phyloP scores from a whole-genome alignment of 2,797 vertebrate genomes.

The Craterocephalus amniculus region DNA sequence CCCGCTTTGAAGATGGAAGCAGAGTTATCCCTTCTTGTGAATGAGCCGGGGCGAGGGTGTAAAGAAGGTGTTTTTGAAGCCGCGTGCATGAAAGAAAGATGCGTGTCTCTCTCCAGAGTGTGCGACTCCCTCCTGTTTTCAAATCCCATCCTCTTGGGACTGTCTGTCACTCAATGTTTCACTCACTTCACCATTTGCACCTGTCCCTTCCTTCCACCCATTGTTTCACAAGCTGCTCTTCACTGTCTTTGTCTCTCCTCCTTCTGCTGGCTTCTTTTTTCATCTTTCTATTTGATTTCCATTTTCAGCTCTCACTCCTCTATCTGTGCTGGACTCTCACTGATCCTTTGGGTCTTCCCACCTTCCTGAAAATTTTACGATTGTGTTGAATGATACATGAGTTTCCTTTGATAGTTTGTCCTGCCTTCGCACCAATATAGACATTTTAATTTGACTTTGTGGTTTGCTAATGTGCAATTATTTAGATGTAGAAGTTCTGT shows the following conservation, averaged over 20 bases:
- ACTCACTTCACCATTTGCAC: constrained; percentile 66
- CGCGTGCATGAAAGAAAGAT: constrained; percentile 24
- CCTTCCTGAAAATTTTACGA: constrained; percentile 72
- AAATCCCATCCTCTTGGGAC: constrained; percentile 55
- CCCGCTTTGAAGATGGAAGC: constrained; percentile 34
- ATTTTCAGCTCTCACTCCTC: constrained; percentile 58
- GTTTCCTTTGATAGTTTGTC: constrained; percentile 71
- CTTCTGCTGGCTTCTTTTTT: constrained; percentile 29
- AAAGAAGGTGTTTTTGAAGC: constrained; percentile 41
- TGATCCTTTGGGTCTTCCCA: constrained; percentile 58
- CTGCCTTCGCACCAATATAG: constrained; percentile 55
- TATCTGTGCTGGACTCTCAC: constrained; percentile 43
- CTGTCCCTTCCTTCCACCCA: constrained; percentile 56
- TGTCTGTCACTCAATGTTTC: constrained; percentile 68
- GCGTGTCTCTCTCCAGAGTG: constrained; percentile 33
- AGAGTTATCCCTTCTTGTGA: constrained; percentile 46
- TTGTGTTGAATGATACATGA: constrained; percentile 78
- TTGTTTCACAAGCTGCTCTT: constrained; percentile 50
- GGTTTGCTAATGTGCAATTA: background rate
- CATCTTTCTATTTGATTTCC: constrained; percentile 53
- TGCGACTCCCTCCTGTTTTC: constrained; percentile 59
- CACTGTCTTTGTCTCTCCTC: constrained; percentile 33
- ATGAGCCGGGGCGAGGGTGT: constrained; percentile 43
- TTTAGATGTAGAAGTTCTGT: background rate
- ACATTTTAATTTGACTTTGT: constrained; percentile 40